Base-by-base conservation (phyloP, 2,888 invertebrate species). In the Desoria tigrina region DNA sequence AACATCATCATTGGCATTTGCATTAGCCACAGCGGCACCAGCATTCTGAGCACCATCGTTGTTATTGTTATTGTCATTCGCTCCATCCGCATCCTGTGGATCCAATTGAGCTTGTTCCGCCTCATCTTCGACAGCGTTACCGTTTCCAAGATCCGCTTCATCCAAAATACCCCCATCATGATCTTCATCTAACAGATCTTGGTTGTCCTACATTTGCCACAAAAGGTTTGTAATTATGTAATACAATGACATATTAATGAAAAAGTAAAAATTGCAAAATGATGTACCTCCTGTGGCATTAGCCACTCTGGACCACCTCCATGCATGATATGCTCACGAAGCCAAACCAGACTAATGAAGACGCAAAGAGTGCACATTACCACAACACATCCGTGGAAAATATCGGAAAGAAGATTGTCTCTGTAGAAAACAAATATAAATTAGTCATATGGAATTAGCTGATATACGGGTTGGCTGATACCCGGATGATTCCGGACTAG, bases 231-330 rank as follows among this genome's bases (percentile, higher is more conserved):
- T n/a, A n/a, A n/a, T n/a, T n/a, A n/a, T n/a, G n/a, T n/a, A n/a
- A n/a, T n/a, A n/a, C n/a, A n/a, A n/a, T n/a, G n/a, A n/a, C n/a
- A n/a, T n/a, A n/a, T n/a, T n/a, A n/a, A n/a, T n/a, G n/a, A n/a
- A n/a, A n/a, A n/a, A n/a, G n/a, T n/a, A n/a, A n/a, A n/a, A n/a
- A n/a, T n/a, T n/a, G n/a, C 16, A 9, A 58, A 6, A 42, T 27
- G 26, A 37, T 49, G 23, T 68, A 74, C 73, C 63, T 74, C 75
- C 39, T 66, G 66, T 1, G 72, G 66, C 6, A 65, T 92, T 78
- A 97, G 84, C 97, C 97, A 97, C 78, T 96, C 96, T 0, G 96
- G 96, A 0, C 95, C 97, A 28, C 96, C 97, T 1, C 96, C 97
- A 79, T 96, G 94, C 77, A 98, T 84, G 68, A 99, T 97, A 82